Percentiles rank a stretch among this genome's conserved stretches.
Conservation (phyloP, 2,113 vertebrate genomes). For the Fulmarus glacialis region DNA sequence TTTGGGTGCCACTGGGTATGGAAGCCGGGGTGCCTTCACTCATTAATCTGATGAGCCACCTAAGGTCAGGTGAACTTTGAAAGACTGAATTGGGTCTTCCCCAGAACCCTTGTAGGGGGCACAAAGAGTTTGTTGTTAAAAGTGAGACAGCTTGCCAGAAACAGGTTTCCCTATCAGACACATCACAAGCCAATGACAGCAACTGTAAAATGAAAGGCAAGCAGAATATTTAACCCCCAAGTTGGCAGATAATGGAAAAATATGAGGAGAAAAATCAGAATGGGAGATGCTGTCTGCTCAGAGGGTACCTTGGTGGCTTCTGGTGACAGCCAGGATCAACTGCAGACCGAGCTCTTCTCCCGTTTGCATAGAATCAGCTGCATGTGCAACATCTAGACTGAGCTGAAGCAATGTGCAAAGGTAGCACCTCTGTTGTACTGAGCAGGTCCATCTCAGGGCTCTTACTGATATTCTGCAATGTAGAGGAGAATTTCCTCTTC, state of each 20-base stretch:
- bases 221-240: background rate
- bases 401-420: background rate
- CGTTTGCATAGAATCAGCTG: background rate
- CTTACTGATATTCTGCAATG: background rate
- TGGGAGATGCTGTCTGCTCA: fast-evolving
- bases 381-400: background rate
- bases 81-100: background rate
- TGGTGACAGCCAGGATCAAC: background rate
- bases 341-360: background rate
- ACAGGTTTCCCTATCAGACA: background rate
- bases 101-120: background rate
- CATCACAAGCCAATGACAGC: background rate
- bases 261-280: background rate
- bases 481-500: background rate
- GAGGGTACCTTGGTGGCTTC: background rate
- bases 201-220: background rate
- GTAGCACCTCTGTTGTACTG: background rate
- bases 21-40: background rate
- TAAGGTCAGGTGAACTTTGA: background rate
- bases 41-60: background rate
- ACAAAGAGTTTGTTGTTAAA: background rate
- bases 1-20: background rate
- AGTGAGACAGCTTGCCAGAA: background rate
- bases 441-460: background rate
- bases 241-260: background rate